These are phyloP conservation scores for Phengaris alcon DNA, from an alignment of 2,888 invertebrate species.

Conservation along the genomic window DNA sequence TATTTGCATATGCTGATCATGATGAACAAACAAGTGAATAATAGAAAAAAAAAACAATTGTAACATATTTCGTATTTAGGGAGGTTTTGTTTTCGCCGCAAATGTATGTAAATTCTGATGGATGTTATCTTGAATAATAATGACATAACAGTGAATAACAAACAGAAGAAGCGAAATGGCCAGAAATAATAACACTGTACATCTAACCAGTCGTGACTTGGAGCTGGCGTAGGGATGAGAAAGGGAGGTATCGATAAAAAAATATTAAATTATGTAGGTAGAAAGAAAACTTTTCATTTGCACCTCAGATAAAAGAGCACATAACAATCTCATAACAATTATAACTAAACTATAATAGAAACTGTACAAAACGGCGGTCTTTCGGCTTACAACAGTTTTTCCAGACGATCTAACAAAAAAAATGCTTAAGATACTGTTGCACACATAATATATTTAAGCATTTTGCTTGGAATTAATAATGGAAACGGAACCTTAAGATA, in stretches of 20 bases:
- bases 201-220: constrained; percentile 71
- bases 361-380: no score
- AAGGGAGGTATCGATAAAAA: constrained; percentile 32
- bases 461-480: no score
- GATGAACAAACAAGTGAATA: constrained; percentile 4
- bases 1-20: background rate
- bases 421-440: no score
- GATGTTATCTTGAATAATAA: constrained; percentile 31
- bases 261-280: no score
- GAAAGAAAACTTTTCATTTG: no score
- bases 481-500: no score
- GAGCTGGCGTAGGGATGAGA: constrained; percentile 53
- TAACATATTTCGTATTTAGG: background rate
- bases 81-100: background rate
- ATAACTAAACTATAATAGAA: no score
- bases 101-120: constrained; percentile 21
- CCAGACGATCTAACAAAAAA: no score
- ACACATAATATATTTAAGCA: no score
- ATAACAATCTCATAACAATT: no score
- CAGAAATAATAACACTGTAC: constrained; percentile 68
- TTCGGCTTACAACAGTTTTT: no score
- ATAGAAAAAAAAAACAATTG: background rate
- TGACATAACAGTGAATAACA: constrained; percentile 39
- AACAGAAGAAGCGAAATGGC: constrained; percentile 48
- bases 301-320: no score